These are phyloP conservation scores for Galagoides demidoff DNA, from an alignment of 2,797 vertebrate genomes.

Conservation along the genomic window DNA sequence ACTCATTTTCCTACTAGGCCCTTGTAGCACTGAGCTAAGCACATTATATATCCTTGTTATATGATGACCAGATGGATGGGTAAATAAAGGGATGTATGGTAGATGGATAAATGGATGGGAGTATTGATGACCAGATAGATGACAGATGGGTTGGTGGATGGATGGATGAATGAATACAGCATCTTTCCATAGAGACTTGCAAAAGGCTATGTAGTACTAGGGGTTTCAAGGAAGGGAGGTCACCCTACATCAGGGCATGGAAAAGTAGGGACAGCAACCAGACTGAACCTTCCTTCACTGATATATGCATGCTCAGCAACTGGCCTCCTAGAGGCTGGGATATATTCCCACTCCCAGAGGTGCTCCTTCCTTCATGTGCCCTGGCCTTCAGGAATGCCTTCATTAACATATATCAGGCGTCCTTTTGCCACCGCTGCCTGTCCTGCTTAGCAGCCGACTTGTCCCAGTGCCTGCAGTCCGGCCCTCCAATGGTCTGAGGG, in stretches of 20 bases:
- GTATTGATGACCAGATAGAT: background rate
- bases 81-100: background rate
- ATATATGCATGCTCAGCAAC: background rate
- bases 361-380: background rate
- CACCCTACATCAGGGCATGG: background rate
- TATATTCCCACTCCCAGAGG: background rate
- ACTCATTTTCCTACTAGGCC: background rate
- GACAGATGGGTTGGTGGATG: background rate
- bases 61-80: background rate
- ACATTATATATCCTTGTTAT: background rate
- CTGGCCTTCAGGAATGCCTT: background rate
- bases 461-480: too few species aligned
- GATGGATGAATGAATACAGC: background rate
- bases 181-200: slow-evolving; percentile 5
- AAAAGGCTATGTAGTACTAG: background rate
- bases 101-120: background rate
- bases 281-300: background rate
- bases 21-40: background rate
- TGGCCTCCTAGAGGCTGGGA: background rate
- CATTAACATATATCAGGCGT: background rate
- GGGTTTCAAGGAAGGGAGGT: background rate
- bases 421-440: too few species aligned
- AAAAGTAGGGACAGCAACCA: background rate
- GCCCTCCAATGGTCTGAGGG: too few species aligned
- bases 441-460: too few species aligned